Evolutionary conservation across 2,888 invertebrate species (phyloP).

Genomic region (Omphaloscelis lunosa): DNA sequence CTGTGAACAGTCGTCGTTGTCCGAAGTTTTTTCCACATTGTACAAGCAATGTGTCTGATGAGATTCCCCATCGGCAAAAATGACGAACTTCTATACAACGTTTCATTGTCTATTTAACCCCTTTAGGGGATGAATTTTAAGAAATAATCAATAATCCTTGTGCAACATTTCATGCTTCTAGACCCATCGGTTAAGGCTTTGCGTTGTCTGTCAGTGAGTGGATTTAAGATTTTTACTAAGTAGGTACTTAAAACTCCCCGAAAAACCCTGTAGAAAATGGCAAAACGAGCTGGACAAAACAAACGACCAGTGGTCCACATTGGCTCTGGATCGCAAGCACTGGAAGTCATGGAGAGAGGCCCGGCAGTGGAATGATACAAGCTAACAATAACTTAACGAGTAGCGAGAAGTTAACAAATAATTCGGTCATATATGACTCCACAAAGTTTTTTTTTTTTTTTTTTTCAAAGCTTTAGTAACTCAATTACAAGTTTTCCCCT

Average conservation of each 20-base stretch:
- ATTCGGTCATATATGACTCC: background rate
- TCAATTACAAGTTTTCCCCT: background rate
- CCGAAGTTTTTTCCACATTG: too few relatives aligned
- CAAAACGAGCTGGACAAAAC: too few relatives aligned
- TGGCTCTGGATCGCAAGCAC: background rate
- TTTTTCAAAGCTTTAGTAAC: background rate
- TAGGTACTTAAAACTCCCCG: background rate
- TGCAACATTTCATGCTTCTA: background rate
- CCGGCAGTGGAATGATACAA: too few relatives aligned
- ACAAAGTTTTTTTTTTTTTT: background rate
- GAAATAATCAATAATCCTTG: background rate
- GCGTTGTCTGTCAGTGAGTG: background rate
- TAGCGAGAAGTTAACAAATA: too few relatives aligned
- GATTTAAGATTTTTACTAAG: background rate
- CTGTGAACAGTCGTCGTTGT: background rate
- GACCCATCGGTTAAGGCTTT: background rate
- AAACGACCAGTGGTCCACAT: background rate
- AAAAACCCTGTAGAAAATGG: background rate
- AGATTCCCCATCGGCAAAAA: too few relatives aligned
- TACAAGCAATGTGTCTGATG: too few relatives aligned
- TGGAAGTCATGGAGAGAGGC: background rate
- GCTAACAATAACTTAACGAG: background rate
- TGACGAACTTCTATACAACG: background rate
- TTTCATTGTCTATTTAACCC: background rate
- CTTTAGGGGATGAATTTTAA: background rate